phyloP scores from a whole-genome alignment of 30 jellyfish, hydroid and myxozoan species.

The Kudoa iwatai region DNA sequence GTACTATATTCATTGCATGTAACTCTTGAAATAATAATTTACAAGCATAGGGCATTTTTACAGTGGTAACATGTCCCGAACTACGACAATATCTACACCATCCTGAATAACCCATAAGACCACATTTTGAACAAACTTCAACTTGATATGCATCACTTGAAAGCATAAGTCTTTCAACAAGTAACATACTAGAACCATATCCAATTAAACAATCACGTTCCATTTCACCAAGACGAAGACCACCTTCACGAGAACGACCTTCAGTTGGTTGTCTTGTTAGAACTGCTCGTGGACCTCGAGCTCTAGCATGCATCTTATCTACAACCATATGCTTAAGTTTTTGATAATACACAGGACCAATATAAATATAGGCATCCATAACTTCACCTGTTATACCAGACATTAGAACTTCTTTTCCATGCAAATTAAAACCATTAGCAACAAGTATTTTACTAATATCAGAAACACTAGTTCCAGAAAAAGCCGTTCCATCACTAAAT shows the following conservation, averaged over 20 bases:
- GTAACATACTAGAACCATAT: slow-evolving; percentile 88
- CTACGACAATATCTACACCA: slow-evolving; percentile 89
- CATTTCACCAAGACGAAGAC: slow-evolving; percentile 94
- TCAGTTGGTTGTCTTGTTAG: slow-evolving; percentile 89
- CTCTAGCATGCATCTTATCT: slow-evolving; percentile 92
- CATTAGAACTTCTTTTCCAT: slow-evolving; percentile 66
- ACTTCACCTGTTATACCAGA: slow-evolving; percentile 94
- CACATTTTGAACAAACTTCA: slow-evolving; percentile 86
- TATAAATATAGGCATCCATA: slow-evolving; percentile 32
- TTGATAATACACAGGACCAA: slow-evolving; percentile 94
- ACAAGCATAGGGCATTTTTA: slow-evolving; percentile 87
- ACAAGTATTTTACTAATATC: not conserved
- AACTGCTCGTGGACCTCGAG: slow-evolving; percentile 95
- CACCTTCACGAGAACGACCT: slow-evolving; percentile 97
- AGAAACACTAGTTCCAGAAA: not conserved
- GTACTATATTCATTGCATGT: slow-evolving; percentile 79
- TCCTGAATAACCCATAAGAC: slow-evolving; percentile 79
- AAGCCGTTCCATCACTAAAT: slow-evolving; percentile 71
- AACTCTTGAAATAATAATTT: slow-evolving; percentile 71
- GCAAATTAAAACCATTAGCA: slow-evolving; percentile 40
- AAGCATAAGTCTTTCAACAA: slow-evolving; percentile 56
- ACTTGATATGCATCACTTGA: slow-evolving; percentile 90
- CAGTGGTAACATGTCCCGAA: slow-evolving; percentile 37
- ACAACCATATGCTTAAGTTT: slow-evolving; percentile 83
- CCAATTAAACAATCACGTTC: slow-evolving; percentile 92